phyloP scores from a whole-genome alignment of 2,888 invertebrate species.

The Cinara cedri region DNA sequence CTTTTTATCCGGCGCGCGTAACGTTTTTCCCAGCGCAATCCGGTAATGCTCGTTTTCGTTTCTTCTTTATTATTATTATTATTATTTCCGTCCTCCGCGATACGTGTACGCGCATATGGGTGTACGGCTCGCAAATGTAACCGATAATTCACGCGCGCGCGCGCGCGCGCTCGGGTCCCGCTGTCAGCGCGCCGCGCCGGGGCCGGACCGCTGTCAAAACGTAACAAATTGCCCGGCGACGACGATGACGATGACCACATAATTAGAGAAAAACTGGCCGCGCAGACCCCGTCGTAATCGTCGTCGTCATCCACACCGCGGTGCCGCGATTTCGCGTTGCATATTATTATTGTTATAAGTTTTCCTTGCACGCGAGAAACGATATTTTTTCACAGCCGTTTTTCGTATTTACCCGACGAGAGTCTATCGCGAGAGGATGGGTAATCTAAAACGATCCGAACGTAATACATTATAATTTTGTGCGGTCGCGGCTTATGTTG shows the following conservation, averaged over 20 bases:
- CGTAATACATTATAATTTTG: no score
- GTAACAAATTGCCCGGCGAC: slow-evolving; percentile 48
- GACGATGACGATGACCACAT: slow-evolving; percentile 32
- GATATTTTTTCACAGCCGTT: neutral
- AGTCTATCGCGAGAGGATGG: no score
- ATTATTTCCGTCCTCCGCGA: neutral
- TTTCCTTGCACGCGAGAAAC: neutral
- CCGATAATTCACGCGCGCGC: slow-evolving; percentile 44
- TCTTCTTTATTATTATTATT: no score
- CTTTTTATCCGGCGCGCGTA: slow-evolving; percentile 26
- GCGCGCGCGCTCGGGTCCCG: slow-evolving; percentile 29
- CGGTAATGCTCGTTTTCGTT: slow-evolving; percentile 45
- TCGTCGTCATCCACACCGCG: no score
- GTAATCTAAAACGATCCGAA: no score
- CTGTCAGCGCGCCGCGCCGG: slow-evolving; percentile 38
- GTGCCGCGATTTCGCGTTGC: no score
- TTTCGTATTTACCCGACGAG: no score
- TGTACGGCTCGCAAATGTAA: slow-evolving; percentile 22
- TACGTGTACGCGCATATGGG: neutral
- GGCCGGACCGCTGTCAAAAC: slow-evolving; percentile 36
- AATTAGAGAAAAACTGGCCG: slow-evolving; percentile 35
- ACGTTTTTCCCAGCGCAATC: slow-evolving; percentile 37
- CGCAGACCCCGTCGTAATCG: no score
- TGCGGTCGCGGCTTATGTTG: no score
- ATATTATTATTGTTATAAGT: slow-evolving; percentile 3